Evolutionary conservation across 2,797 vertebrate genomes (phyloP).

Genomic region (Neopelma chrysocephalum): DNA sequence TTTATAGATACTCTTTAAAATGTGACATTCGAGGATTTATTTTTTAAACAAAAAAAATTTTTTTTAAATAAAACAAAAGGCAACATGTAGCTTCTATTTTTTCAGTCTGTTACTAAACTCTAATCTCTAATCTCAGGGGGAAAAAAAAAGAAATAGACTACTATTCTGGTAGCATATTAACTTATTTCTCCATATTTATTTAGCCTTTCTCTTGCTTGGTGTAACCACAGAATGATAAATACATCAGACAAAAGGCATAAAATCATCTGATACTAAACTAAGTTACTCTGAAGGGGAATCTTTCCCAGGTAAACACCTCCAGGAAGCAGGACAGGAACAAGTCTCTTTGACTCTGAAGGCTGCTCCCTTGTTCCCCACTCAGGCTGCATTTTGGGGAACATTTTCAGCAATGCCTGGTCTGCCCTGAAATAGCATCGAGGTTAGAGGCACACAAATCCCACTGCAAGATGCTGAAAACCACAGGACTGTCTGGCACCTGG

Average conservation of each 20-base stretch:
- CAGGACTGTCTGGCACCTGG: neutral
- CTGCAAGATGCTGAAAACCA: neutral
- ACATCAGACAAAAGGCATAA: neutral
- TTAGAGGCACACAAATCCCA: neutral
- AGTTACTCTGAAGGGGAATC: neutral
- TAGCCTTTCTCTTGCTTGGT: neutral
- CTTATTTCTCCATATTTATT: neutral
- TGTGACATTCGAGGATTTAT: neutral
- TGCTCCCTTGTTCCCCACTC: neutral
- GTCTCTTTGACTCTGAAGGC: neutral
- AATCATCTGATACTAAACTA: neutral
- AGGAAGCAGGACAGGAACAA: neutral
- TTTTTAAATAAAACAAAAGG: neutral
- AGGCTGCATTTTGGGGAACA: neutral
- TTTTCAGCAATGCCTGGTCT: neutral
- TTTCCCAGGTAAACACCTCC: neutral
- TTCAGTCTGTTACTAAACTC: neutral
- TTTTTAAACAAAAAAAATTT: neutral
- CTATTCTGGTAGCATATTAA: neutral
- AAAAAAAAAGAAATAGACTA: rapidly evolving
- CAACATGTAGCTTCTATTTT: neutral
- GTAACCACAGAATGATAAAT: neutral
- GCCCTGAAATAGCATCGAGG: neutral
- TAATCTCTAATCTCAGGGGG: rapidly evolving
- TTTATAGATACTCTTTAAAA: neutral